Base-by-base conservation (phyloP, 2,888 invertebrate species). In the Atrina japonica region DNA sequence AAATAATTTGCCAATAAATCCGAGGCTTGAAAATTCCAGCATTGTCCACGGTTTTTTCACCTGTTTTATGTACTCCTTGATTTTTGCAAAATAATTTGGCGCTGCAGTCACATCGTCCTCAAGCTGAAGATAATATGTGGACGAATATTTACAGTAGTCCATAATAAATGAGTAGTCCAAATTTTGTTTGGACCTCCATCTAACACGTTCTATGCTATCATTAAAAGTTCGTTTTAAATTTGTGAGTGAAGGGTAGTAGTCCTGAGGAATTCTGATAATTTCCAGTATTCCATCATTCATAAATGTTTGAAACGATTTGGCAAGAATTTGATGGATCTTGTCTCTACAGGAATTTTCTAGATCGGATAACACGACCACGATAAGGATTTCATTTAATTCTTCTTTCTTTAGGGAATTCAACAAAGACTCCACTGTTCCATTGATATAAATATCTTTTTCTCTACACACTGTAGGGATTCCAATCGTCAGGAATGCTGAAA, bases 111-210 rank as follows among this genome's bases (percentile, higher is more conserved):
- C 84, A 73, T 90, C 90, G 73, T 90, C 90, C 73, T 90, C 90
- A 45, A 89, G 74, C 5, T 89, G 85, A 53, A 90, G 66, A 75
- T 88, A 89, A 69, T 88, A 89, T 29, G 81, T 75, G 5, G 87
- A 85, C 49, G 85, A 53, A 16, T 80, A 74, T 21, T 79, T 75
- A 2, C 85, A 73, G 69, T 87, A 89, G 56, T 81, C 75, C 63
- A 89, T 86, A n/a, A 89, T 74, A 59, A 84, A 88, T 0, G 88
- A 86, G 73, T 88, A 90, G 76, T 90, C 90, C n/a, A 89, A 56
- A 21, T 88, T 89, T 80, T 90, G 90, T 66, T 90, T 90, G 2
- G 90, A 83, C 27, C 90, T 70, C 90, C 90, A 90, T 52, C 81
- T 66, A 0, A 90, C 88, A 30, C 89, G 73, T 11, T 83, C 79